Evolutionary conservation across 2,797 vertebrate genomes (phyloP), one percentile per base, ranked within the genome.

Genomic region (Choloepus didactylus): DNA sequence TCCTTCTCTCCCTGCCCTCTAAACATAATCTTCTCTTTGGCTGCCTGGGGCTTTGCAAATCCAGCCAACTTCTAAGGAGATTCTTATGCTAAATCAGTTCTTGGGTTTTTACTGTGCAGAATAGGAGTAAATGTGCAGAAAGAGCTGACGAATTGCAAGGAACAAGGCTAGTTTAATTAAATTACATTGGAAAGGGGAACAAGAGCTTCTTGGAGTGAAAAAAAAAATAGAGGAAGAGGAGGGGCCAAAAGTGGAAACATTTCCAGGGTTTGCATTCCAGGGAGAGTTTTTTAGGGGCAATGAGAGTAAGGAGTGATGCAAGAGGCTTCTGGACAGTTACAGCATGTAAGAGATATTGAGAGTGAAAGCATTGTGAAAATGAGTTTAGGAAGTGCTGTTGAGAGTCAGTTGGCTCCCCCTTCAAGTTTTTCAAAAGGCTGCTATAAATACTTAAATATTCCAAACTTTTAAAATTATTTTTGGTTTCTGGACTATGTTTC

Each of bases 381-480:
- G 25, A 90, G 51, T 81, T 70, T 56, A 60, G 44, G 56, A 67
- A 51, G 67, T 81, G 11, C 87, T 93, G 3, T 41, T 18, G 8
- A 0, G 9, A 12, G 31, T 64, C 90, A 64, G 83, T 66, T 77
- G 76, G 12, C 9, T 73, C 14, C 38, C 3, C 25, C 10, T 72
- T 76, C 19, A 87, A 56, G 9, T 76, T 91, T 92, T 69, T 91
- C 64, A 85, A 96, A 54, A 25, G 41, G 84, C 27, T 62, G 60
- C 6, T 51, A 12, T 29, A 87, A 93, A 79, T 80, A 31, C 31
- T 75, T 90, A 84, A 85, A 60, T 87, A 92, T 76, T 64, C n/a
- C 31, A 89, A 93, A 87, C 23, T 87, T 70, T 54, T 38, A 60
- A 66, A 86, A n/a, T 73, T 89, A 29, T 41, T 19, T 88, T 87